Conservation (phyloP, 2,888 invertebrate species). For the Rhingia campestris region DNA sequence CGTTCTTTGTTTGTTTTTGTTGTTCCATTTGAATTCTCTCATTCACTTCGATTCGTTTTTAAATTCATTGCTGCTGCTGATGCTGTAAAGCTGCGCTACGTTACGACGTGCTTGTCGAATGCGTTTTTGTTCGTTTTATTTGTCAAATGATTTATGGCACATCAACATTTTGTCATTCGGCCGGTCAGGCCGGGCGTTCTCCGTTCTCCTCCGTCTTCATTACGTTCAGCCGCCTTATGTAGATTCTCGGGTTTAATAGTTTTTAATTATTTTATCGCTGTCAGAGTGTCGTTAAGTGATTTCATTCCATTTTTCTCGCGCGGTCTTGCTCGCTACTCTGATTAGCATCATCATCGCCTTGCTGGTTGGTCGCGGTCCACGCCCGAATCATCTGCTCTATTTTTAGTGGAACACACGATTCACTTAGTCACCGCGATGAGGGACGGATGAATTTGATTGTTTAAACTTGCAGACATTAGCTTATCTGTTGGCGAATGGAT, state of each 20-base stretch:
- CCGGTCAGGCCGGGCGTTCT: slow-evolving; percentile 43
- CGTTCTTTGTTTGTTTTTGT: not conserved
- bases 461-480: slow-evolving; percentile 14
- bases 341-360: slow-evolving; percentile 2
- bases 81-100: not conserved
- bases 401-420: slow-evolving; percentile 49
- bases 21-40: slow-evolving; percentile 9
- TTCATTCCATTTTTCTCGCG: slow-evolving; percentile 14
- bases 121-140: slow-evolving; percentile 25
- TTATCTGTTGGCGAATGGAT: slow-evolving; percentile 12
- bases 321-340: slow-evolving; percentile 1
- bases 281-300: slow-evolving; percentile 36
- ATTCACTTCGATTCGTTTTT: slow-evolving; percentile 46
- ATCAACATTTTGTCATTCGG: slow-evolving; percentile 62
- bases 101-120: not conserved
- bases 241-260: slow-evolving; percentile 38
- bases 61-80: slow-evolving; percentile 19
- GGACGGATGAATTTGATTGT: slow-evolving; percentile 28
- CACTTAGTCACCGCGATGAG: slow-evolving; percentile 41
- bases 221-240: not conserved
- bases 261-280: slow-evolving; percentile 60
- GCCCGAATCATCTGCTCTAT: slow-evolving; percentile 35
- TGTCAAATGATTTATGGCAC: slow-evolving; percentile 53
- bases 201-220: not conserved
- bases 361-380: no score